Evolutionary conservation across 1,140 invertebrate species (phyloP), one percentile per base, ranked within the genome.

Genomic region (Hyles euphorbiae): DNA sequence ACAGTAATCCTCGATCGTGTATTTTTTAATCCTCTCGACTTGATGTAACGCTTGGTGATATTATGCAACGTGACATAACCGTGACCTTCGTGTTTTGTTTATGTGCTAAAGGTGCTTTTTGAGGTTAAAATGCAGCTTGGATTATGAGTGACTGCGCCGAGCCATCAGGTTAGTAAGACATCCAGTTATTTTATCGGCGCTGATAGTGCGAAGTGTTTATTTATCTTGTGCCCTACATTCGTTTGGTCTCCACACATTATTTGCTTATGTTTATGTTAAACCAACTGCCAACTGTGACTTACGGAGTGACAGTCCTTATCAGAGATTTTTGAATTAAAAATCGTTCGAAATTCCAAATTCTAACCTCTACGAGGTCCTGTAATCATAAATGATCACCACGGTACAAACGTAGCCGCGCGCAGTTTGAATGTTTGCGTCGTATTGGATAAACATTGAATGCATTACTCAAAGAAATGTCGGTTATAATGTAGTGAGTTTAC

Each of bases 51-150:
- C 78, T 83, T 64, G 65, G 80, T 79, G 72, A 62, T 83, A 78
- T 86, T 87, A 88, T 88, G 85, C 81, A 81, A 85, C 76, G 72
- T 82, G 80, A 78, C 81, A 88, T 85, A 81, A 80, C 81, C 74
- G 82, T 87, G 85, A 87, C 85, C 83, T 88, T 88, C 76, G 72
- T 67, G 66, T 75, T 54, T 78, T 70, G 74, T 84, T 72, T 78
- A 77, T 74, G 81, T 86, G 82, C 73, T 74, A 70, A 63, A 69
- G 72, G 76, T 86, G 84, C 72, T 79, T 78, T 83, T 88, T 86
- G 83, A 88, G 85, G 85, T 88, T 88, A 88, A 86, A 81, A 85
- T 88, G 85, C 81, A 88, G 70, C 81, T 85, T 85, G 81, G 85
- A 86, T 86, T 83, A 77, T 88, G 73, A 86, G 70, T 71, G 75